Evolutionary conservation across 2,113 vertebrate genomes (phyloP), one percentile per base, ranked within the genome.

Genomic region (Hydrochoerus hydrochaeris): DNA sequence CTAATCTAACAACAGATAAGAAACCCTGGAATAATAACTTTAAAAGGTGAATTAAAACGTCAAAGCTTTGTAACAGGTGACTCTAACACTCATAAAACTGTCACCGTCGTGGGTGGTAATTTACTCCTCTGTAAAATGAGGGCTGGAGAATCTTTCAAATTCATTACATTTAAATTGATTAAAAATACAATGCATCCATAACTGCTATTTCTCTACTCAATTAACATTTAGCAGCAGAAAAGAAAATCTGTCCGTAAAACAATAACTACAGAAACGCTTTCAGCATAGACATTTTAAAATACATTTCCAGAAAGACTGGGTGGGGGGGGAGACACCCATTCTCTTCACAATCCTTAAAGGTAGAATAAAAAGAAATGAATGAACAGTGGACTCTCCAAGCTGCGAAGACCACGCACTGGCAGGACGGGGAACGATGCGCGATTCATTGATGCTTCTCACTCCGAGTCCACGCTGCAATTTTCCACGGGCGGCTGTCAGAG

Each of bases 401-500:
- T 57, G 35, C 58, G 65, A 84, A 92, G 85, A 58, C 78, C 30
- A 92, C 10, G 57, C 67, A 81, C 88, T 97, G 86, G 92, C 52
- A 94, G 93, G 16, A 86, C 19, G 67, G 81, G 69, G 90, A 96
- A 96, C 8, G 60, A 46, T 77, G 73, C 46, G 46, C 3, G 52
- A 94, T 88, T 96, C 98, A 97, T 98, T 97, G 97, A 97, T 97
- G 89, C 98, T 98, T 97, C 94, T 98, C 17, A 49, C 81, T 58
- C 77, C 30, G 90, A 16, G 96, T 95, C 98, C 98, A 98, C 98
- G 97, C 69, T 97, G 98, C 98, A 98, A 75, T 98, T 98, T 98
- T 97, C 97, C 96, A 73, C n/a, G 58, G 90, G 87, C 90, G 93
- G 93, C 93, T 71, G 57, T 90, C 84, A 67, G 58, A 78, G 81